Evolutionary conservation across 2,888 invertebrate genomes (phyloP).

Genomic region (Melanostoma mellinum): DNA sequence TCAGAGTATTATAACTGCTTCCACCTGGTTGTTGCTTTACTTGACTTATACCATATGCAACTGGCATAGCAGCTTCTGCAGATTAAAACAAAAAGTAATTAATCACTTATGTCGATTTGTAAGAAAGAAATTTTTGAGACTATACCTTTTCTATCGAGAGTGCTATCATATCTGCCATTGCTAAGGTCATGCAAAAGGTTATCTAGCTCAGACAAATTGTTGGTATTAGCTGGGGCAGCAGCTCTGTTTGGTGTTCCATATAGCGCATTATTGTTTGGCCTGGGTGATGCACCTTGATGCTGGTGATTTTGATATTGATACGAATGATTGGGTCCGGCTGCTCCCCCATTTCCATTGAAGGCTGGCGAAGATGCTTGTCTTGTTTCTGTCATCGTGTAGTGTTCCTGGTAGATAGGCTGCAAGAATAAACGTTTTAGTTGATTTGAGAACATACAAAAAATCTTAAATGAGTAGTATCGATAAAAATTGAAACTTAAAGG

Average conservation of each 20-base stretch:
- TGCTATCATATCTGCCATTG: slow-evolving; percentile 86
- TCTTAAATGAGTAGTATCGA: no score
- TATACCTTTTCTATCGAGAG: slow-evolving; percentile 82
- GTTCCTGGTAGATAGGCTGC: slow-evolving; percentile 79
- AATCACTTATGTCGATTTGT: neutral
- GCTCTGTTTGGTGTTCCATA: slow-evolving; percentile 57
- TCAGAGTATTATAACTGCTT: slow-evolving; percentile 79
- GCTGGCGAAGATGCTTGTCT: slow-evolving; percentile 76
- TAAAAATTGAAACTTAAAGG: no score
- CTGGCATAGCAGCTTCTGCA: slow-evolving; percentile 78
- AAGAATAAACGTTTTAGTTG: slow-evolving; percentile 10
- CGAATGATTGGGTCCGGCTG: slow-evolving; percentile 74
- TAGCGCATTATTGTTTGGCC: slow-evolving; percentile 42
- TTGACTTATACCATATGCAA: slow-evolving; percentile 76
- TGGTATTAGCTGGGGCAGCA: slow-evolving; percentile 79
- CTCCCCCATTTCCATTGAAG: slow-evolving; percentile 71
- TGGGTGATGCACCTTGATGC: slow-evolving; percentile 55
- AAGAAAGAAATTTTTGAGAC: neutral
- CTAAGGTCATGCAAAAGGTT: slow-evolving; percentile 95
- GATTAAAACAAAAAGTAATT: neutral
- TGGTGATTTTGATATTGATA: slow-evolving; percentile 78
- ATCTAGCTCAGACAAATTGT: slow-evolving; percentile 95
- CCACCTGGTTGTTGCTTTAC: slow-evolving; percentile 80
- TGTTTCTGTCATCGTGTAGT: slow-evolving; percentile 78
- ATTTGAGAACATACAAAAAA: no score